Evolutionary conservation across 2,888 invertebrate genomes (phyloP).

Genomic region (Parthenolecanium corni): DNA sequence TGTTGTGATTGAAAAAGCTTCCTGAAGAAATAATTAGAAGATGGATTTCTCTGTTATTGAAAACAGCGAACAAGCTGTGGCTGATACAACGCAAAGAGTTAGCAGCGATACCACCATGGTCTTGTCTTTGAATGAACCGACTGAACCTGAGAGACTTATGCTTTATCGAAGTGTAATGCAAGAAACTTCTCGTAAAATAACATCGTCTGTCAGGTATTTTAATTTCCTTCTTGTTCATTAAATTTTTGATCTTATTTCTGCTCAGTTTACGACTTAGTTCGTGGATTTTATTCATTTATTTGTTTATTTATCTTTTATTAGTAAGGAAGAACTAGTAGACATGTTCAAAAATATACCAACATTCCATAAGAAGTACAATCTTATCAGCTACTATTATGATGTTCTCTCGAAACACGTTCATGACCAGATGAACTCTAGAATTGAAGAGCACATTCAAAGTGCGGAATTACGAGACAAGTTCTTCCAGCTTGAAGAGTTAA

Average conservation of each 20-base stretch:
- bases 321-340: neutral
- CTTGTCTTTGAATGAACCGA: neutral
- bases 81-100: too few species aligned
- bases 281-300: too few species aligned
- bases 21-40: neutral
- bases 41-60: neutral
- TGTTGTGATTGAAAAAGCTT: too few species aligned
- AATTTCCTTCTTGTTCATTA: too few species aligned
- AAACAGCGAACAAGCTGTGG: too few species aligned
- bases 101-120: too few species aligned
- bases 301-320: neutral
- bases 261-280: too few species aligned
- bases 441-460: slow-evolving; percentile 9
- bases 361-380: neutral
- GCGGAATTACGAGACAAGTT: slow-evolving; percentile 1
- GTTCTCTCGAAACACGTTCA: neutral
- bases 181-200: neutral
- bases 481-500: slow-evolving; percentile 3
- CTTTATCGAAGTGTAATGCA: neutral
- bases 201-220: neutral
- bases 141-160: neutral
- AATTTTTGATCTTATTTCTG: too few species aligned
- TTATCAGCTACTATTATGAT: neutral
- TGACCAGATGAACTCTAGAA: neutral
- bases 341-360: neutral